Evolutionary conservation across 2,113 vertebrate species (phyloP).

Genomic region (Nothobranchius furzeri): DNA sequence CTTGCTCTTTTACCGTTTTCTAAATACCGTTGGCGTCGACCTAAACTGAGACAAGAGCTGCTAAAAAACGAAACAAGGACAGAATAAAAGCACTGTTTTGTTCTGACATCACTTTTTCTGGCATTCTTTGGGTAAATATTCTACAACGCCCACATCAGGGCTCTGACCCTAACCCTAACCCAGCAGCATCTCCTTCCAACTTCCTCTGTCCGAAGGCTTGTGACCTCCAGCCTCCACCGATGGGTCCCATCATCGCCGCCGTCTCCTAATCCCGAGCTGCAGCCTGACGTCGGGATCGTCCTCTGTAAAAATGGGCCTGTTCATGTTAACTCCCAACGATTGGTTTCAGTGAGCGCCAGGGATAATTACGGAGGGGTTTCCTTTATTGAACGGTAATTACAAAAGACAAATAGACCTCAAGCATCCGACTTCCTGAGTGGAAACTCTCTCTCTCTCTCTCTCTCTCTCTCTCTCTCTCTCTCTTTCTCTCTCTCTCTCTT

Average conservation of each 20-base stretch:
- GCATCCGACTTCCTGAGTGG: conserved; percentile 59
- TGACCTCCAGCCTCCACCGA: conserved; percentile 15
- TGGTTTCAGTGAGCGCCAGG: conserved; percentile 48
- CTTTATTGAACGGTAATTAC: conserved; percentile 72
- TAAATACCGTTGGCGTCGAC: too few species aligned
- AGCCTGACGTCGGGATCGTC: conserved; percentile 11
- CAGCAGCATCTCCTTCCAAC: conserved; percentile 8
- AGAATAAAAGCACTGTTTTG: too few species aligned
- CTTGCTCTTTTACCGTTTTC: too few species aligned
- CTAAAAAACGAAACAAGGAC: too few species aligned
- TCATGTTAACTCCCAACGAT: conserved; percentile 64
- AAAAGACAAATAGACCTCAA: conserved; percentile 74
- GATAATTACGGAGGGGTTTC: conserved; percentile 67
- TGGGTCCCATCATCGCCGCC: too few species aligned
- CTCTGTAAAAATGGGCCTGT: conserved; percentile 45
- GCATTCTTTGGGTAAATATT: too few species aligned
- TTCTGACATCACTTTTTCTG: too few species aligned
- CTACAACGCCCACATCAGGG: too few species aligned
- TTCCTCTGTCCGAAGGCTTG: conserved; percentile 42
- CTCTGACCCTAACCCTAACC: too few species aligned
- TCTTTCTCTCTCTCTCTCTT: conserved; percentile 13
- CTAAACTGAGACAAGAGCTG: too few species aligned
- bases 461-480: background rate
- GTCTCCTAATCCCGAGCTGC: background rate
- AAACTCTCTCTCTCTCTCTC: conserved; percentile 16